A percentile compares a stretch with the other conserved stretches of the same genome.
These are phyloP conservation scores for Oxyura jamaicensis DNA, from an alignment of 2,113 vertebrate species.

Conservation along the genomic window DNA sequence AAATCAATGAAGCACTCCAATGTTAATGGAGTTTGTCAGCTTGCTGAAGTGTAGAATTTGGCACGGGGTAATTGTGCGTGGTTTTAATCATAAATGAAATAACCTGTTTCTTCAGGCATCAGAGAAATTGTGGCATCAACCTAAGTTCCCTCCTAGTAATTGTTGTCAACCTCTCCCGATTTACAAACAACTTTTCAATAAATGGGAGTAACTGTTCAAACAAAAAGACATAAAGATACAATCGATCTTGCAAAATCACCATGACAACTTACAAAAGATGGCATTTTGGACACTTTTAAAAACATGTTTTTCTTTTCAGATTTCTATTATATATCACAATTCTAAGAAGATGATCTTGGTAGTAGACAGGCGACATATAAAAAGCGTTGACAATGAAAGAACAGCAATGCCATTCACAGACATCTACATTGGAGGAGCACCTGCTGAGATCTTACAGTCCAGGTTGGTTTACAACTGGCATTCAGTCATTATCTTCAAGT, in stretches of 20 bases:
- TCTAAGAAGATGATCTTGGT: conserved; percentile 96
- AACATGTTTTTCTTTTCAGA: conserved; percentile 75
- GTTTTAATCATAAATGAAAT: not conserved
- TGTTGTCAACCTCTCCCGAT: not conserved
- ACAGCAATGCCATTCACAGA: conserved; percentile 91
- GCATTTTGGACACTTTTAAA: not conserved
- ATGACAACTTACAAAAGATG: not conserved
- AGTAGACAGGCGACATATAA: conserved; percentile 92
- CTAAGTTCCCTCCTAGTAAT: not conserved
- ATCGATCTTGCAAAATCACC: not conserved
- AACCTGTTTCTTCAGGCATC: not conserved
- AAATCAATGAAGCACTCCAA: not conserved
- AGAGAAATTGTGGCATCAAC: not conserved
- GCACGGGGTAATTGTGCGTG: not conserved
- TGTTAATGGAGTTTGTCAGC: not conserved
- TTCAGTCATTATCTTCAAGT: not conserved
- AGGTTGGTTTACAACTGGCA: conserved; percentile 74
- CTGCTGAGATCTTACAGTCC: conserved; percentile 83
- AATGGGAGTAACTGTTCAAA: not conserved
- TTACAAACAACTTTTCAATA: not conserved
- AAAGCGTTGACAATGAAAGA: conserved; percentile 92
- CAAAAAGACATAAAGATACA: not conserved
- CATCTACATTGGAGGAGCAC: conserved; percentile 94
- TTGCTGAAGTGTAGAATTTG: not conserved
- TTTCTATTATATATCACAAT: conserved; percentile 97